Conservation (phyloP, 2,113 vertebrate genomes). For the Myodes glareolus region DNA sequence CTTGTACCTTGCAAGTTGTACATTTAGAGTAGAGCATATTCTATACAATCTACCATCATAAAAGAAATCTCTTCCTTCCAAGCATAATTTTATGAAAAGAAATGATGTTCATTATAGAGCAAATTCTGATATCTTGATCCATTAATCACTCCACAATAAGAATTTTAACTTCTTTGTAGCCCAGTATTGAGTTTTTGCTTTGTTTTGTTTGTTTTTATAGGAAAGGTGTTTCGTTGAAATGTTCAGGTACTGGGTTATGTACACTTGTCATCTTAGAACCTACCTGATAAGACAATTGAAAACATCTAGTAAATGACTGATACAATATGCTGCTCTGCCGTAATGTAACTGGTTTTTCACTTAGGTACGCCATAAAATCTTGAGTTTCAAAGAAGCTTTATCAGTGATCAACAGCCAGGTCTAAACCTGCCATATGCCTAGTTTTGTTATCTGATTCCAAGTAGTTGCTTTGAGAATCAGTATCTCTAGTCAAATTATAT, state of each 20-base stretch:
- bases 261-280: neutral
- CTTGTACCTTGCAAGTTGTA: neutral
- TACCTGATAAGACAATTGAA: neutral
- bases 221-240: neutral
- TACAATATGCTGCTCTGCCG: neutral
- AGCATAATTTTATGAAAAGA: constrained; percentile 29
- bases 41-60: neutral
- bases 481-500: neutral
- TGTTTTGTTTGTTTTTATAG: neutral
- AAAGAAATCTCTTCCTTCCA: neutral
- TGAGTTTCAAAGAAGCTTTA: neutral
- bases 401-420: neutral
- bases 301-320: neutral
- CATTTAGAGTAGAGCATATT: neutral
- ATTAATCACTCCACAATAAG: neutral
- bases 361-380: neutral
- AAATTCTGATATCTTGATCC: constrained; percentile 7
- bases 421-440: constrained; percentile 3
- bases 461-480: neutral
- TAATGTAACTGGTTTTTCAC: neutral
- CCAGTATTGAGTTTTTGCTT: neutral
- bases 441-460: neutral
- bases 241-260: neutral
- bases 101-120: neutral
- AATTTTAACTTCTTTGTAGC: neutral